Conservation (phyloP, 2,113 vertebrate species). For the Odocoileus hemionus region DNA sequence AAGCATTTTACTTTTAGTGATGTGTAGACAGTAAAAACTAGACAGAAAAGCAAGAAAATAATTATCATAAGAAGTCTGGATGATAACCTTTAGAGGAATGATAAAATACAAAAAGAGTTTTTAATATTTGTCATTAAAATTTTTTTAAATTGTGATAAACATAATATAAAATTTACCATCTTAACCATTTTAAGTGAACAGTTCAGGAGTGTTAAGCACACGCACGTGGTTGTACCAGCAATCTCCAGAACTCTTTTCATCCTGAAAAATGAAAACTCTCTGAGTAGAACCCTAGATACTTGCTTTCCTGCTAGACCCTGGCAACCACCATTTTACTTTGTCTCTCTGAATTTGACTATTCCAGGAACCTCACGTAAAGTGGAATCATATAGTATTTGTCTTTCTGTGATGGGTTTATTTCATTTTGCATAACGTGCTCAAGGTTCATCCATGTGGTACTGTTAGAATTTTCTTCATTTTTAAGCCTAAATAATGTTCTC, state of each 20-base stretch:
- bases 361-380: neutral
- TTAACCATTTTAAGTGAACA: neutral
- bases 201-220: neutral
- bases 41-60: neutral
- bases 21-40: neutral
- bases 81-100: neutral
- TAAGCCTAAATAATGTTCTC: neutral
- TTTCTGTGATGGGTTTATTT: neutral
- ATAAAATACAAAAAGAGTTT: neutral
- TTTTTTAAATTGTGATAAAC: neutral
- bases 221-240: neutral
- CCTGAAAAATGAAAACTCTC: neutral
- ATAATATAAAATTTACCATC: neutral
- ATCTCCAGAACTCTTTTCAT: neutral
- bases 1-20: neutral
- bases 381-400: neutral
- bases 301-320: rapidly evolving
- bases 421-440: neutral
- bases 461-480: neutral
- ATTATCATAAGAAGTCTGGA: neutral
- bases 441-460: neutral
- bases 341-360: neutral
- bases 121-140: neutral
- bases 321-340: neutral
- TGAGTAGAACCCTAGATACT: neutral